These are phyloP conservation scores for Drosophila macrospina DNA, from an alignment of 2,888 invertebrate species.

Conservation along the genomic window DNA sequence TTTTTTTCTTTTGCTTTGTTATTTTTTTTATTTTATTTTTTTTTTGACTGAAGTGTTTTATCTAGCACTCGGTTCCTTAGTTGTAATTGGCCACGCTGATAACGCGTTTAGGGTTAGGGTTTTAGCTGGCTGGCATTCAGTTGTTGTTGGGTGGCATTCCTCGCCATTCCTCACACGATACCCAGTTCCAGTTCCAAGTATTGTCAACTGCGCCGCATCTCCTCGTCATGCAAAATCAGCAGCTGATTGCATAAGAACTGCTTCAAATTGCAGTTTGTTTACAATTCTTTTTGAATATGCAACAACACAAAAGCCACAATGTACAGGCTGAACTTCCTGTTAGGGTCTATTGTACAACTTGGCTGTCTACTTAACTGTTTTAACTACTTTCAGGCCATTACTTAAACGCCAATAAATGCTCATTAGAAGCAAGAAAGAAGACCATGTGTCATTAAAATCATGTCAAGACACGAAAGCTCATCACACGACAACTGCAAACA, in stretches of 20 bases:
- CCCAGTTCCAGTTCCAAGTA: constrained; percentile 29
- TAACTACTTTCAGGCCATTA: constrained; percentile 17
- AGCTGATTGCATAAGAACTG: background rate
- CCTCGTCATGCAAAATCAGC: constrained; percentile 1
- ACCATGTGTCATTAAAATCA: constrained; percentile 64
- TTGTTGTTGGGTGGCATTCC: constrained; percentile 65
- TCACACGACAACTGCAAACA: constrained; percentile 20
- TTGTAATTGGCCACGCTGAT: constrained; percentile 76
- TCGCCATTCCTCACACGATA: constrained; percentile 20
- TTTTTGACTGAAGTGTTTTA: constrained; percentile 67
- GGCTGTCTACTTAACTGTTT: constrained; percentile 10
- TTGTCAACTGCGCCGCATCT: background rate
- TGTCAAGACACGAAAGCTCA: constrained; percentile 59
- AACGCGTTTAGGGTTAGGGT: constrained; percentile 44
- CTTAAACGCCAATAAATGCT: constrained; percentile 49
- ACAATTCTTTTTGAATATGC: too few species aligned
- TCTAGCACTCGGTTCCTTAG: constrained; percentile 67
- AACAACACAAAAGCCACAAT: background rate
- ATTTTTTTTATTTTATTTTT: background rate
- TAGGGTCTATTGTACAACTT: background rate
- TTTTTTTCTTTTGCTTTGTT: background rate
- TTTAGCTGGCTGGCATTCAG: background rate
- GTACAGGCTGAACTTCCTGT: constrained; percentile 20
- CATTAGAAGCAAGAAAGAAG: constrained; percentile 58
- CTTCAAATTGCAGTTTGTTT: too few species aligned